Percentiles rank a stretch among this genome's conserved stretches.
Conservation (phyloP, 2,888 invertebrate genomes). For the Crioceris asparagi region DNA sequence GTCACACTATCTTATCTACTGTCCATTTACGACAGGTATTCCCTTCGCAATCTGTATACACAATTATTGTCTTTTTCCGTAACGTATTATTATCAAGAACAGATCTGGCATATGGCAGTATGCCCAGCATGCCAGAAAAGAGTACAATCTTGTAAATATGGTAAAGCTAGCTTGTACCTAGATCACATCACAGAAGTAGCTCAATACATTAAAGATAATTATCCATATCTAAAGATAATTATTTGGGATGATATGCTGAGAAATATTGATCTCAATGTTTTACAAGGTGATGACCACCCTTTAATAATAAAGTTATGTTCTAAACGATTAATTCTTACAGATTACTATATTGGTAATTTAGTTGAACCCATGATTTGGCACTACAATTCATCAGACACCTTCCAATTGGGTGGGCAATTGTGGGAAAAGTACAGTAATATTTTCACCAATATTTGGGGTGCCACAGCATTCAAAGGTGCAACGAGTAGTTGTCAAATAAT, state of each 20-base stretch:
- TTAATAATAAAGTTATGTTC: neutral
- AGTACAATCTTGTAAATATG: slow-evolving; percentile 40
- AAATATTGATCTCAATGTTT: slow-evolving; percentile 42
- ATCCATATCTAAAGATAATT: slow-evolving; percentile 54
- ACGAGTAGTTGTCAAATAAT: slow-evolving; percentile 61
- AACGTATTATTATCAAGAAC: too few relatives aligned
- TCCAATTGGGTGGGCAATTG: slow-evolving; percentile 40
- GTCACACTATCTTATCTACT: too few relatives aligned
- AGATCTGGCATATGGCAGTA: slow-evolving; percentile 64
- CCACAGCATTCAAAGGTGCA: slow-evolving; percentile 79
- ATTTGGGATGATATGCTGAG: slow-evolving; percentile 88
- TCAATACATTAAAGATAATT: slow-evolving; percentile 46
- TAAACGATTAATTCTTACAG: slow-evolving; percentile 32
- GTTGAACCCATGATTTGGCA: slow-evolving; percentile 63
- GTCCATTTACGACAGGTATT: too few relatives aligned
- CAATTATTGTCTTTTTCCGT: too few relatives aligned
- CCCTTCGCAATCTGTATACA: too few relatives aligned
- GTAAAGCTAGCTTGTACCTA: slow-evolving; percentile 50
- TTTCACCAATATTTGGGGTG: slow-evolving; percentile 67
- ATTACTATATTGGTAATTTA: slow-evolving; percentile 47
- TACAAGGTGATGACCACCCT: slow-evolving; percentile 41
- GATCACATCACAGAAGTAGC: slow-evolving; percentile 56
- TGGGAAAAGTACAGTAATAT: slow-evolving; percentile 56
- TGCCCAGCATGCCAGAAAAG: slow-evolving; percentile 48
- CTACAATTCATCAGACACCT: slow-evolving; percentile 48